Evolutionary conservation across 2,888 invertebrate species (phyloP), one percentile per base, ranked within the genome.

Genomic region (Rhaphigaster nebulosa): DNA sequence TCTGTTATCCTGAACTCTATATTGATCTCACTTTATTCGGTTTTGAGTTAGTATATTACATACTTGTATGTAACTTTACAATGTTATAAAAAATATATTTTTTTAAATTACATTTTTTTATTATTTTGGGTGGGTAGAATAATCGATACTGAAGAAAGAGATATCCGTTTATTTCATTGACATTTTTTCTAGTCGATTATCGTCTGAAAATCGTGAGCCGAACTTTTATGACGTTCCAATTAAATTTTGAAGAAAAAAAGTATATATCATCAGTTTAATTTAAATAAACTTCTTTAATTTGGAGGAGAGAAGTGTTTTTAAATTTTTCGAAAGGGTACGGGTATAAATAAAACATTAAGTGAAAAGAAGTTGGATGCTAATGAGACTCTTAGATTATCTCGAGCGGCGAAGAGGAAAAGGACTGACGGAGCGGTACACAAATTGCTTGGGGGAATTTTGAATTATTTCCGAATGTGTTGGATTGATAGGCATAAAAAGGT

Each of bases 401-500:
- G 84, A 84, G 84, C 84, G 84, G 84, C 84, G 45, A n/a, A 84
- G 45, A n/a, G 84, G 20, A 84, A 80, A 84, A 45, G 84, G 80
- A 13, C 41, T 1, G 41, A 23, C 1, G 38, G 23, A 80, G 41
- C 41, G 45, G 13, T 84, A 84, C 84, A 84, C 84, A 84, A 84
- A 84, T 84, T 50, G 45, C 41, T 50, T 41, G 84, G n/a, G 84
- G 84, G 84, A 84, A 84, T 84, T 84, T 84, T 84, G 84, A 84
- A 84, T 84, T 84, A 84, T 84, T 84, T 84, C 84, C 45, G n/a
- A 84, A 84, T 45, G 84, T 84, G 84, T 84, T 84, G 84, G 84
- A 84, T 84, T 84, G 84, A 84, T 84, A 84, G 84, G 84, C 84
- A 84, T 84, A 84, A 84, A 84, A 84, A 84, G 84, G 41, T n/a